Base-by-base conservation (phyloP, 2,113 vertebrate genomes). In the Aplodontia rufa region DNA sequence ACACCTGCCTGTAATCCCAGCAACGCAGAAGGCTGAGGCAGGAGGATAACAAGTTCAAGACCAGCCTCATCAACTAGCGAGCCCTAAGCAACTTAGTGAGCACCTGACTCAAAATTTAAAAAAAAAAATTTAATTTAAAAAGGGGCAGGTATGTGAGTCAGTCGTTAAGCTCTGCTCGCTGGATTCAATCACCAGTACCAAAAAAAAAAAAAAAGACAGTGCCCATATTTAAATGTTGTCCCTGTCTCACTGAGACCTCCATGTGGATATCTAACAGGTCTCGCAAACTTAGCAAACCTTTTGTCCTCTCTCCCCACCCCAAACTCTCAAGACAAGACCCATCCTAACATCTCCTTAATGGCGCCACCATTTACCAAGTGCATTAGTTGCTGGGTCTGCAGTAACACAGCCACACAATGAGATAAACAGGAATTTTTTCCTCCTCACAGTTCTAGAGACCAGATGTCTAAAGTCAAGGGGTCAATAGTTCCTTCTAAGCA, bases 361-460 rank as follows among this genome's bases (percentile, higher is more conserved):
- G 10, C 32, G 17, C 32, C 0, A 0, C 60, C 26, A 2, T 24
- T 20, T 7, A 28, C 60, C 30, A 1, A 58, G 17, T 3, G 11
- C 19, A 11, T 10, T 2, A 32, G 47, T 16, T 8, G 42, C 40
- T 8, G 49, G 28, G 35, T 58, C 66, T 26, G 5, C 22, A 19
- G 6, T 55, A 37, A 53, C 3, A 1, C 58, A 60, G 37, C 8
- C 37, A 91, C 42, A 26, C 6, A 2, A 6, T 6, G 5, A 24
- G 22, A 51, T 37, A 20, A 35, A 35, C 1, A 74, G 19, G 28
- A 45, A 45, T 24, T 28, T 19, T 10, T 6, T n/a, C n/a, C 0
- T 1, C 30, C 68, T 72, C 68, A 17, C 16, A 35, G 80, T 8
- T 69, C 71, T 32, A 30, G 47, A 35, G 30, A 20, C 84, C 7